These are phyloP conservation scores for Cydia fagiglandana DNA, from an alignment of 1,140 invertebrate species.

Conservation along the genomic window DNA sequence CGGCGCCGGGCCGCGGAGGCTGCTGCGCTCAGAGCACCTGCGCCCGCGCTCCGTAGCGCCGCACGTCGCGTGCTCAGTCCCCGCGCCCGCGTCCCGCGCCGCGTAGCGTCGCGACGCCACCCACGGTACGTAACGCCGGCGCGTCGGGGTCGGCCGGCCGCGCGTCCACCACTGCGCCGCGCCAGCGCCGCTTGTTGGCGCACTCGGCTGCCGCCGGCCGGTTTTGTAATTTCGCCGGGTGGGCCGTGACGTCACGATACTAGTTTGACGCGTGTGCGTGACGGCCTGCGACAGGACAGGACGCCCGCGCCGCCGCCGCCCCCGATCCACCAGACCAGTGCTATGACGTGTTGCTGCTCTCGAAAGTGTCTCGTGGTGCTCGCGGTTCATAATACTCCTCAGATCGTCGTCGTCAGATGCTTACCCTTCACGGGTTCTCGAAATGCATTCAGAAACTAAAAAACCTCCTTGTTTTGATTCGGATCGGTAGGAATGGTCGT, in stretches of 20 bases:
- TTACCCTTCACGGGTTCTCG: neutral
- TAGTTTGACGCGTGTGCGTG: conserved; percentile 75
- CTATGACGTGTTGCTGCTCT: conserved; percentile 70
- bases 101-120: conserved; percentile 69
- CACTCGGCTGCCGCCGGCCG: conserved; percentile 57
- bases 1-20: conserved; percentile 73
- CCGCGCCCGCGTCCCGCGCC: conserved; percentile 68
- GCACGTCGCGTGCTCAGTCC: conserved; percentile 70
- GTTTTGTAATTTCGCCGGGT: conserved; percentile 76
- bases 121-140: conserved; percentile 69
- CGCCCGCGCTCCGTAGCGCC: conserved; percentile 77
- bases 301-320: conserved; percentile 65
- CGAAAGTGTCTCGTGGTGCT: conserved; percentile 32
- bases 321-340: conserved; percentile 66
- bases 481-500: neutral
- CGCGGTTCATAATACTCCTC: neutral
- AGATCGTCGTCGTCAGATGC: neutral
- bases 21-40: conserved; percentile 77
- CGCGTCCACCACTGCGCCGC: conserved; percentile 73
- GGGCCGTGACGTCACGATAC: conserved; percentile 75
- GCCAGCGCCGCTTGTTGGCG: conserved; percentile 56
- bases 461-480: conserved; percentile 3
- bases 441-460: neutral
- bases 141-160: conserved; percentile 75
- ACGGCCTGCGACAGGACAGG: conserved; percentile 71